Percentiles rank a stretch among this genome's conserved stretches.
Conservation (phyloP, 64 coral and sea anemone genomes). For the Montipora cactus region DNA sequence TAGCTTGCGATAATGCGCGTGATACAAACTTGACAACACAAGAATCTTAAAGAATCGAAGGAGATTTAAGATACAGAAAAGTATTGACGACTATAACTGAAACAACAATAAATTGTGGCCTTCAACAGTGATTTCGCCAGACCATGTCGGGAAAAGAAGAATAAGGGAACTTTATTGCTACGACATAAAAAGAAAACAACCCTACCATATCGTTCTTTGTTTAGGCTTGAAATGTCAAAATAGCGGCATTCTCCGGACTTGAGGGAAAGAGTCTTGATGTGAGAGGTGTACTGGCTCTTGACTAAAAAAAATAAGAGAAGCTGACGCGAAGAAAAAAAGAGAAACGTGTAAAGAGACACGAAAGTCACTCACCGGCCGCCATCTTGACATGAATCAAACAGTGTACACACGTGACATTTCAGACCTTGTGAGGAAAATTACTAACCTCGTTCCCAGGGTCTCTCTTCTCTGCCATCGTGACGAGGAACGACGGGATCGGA, state of each 20-base stretch:
- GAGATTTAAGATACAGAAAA: background rate
- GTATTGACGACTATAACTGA: background rate
- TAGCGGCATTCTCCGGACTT: constrained; percentile 84
- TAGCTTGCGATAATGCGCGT: background rate
- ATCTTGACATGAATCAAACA: constrained; percentile 51
- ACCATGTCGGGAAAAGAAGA: background rate
- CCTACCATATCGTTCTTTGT: constrained; percentile 81
- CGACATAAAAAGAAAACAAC: background rate
- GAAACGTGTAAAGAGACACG: constrained; percentile 69
- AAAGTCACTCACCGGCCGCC: constrained; percentile 79
- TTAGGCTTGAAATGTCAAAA: constrained; percentile 85
- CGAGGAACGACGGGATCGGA: too few species aligned
- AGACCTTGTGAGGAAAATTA: background rate
- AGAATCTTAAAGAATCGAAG: background rate
- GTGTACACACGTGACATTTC: constrained; percentile 18
- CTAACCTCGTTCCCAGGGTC: too few species aligned
- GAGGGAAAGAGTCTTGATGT: constrained; percentile 71
- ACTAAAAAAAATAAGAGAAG: constrained; percentile 47
- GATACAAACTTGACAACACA: background rate
- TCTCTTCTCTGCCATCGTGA: too few species aligned
- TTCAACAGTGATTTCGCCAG: background rate
- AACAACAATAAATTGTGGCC: background rate
- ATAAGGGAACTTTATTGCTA: background rate
- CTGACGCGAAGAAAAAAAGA: background rate
- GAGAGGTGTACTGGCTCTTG: constrained; percentile 67